phyloP scores from a whole-genome alignment of 2,888 invertebrate genomes.

The Zeuzera pyrina region DNA sequence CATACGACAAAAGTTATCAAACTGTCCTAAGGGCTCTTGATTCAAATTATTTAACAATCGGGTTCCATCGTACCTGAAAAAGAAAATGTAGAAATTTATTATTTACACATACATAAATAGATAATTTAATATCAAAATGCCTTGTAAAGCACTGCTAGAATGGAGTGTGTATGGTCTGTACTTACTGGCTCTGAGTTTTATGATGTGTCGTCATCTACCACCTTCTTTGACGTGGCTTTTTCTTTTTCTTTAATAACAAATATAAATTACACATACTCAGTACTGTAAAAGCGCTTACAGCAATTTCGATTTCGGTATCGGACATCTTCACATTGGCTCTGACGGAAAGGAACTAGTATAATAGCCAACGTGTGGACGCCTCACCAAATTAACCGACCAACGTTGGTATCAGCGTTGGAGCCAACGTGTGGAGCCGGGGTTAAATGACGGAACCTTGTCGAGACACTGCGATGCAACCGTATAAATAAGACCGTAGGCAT shows the following conservation, averaged over 20 bases:
- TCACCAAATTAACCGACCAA: too few species aligned
- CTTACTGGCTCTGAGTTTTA: too few species aligned
- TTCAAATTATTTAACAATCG: slow-evolving; percentile 7
- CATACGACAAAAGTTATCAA: slow-evolving; percentile 9
- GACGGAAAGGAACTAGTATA: not conserved
- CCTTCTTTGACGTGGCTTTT: too few species aligned
- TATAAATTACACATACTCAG: too few species aligned
- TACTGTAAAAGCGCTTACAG: not conserved
- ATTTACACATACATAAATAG: slow-evolving; percentile 5
- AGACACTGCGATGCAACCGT: too few species aligned
- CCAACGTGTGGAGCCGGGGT: not conserved
- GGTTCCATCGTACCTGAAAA: slow-evolving; percentile 5
- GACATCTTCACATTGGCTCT: slow-evolving; percentile 1
- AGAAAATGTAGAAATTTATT: slow-evolving; percentile 4
- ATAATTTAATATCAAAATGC: slow-evolving; percentile 2
- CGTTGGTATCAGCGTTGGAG: not conserved
- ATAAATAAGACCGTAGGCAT: too few species aligned
- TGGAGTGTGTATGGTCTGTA: too few species aligned
- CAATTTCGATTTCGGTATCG: slow-evolving; percentile 1
- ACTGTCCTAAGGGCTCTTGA: slow-evolving; percentile 6
- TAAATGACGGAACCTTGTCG: not conserved
- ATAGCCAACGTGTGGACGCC: not conserved
- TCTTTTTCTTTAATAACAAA: too few species aligned
- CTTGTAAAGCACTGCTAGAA: slow-evolving; percentile 3
- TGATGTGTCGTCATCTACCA: too few species aligned